These are phyloP conservation scores for Edolisoma coerulescens DNA, from an alignment of 2,113 vertebrate genomes.

Conservation along the genomic window DNA sequence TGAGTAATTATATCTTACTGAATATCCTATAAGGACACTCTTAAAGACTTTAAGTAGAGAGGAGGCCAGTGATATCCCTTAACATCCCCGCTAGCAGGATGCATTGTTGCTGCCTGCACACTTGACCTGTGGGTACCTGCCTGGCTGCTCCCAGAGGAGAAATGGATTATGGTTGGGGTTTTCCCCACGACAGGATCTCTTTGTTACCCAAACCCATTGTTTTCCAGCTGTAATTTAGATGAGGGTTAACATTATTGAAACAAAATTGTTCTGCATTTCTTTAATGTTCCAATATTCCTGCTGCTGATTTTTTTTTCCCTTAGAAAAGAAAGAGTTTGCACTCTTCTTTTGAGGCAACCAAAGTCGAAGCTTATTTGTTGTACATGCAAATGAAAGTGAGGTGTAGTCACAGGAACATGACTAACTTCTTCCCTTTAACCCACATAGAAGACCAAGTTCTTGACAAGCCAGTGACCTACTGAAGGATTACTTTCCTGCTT, in stretches of 20 bases:
- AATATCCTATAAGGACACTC: neutral
- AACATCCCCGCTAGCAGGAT: neutral
- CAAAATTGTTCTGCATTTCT: neutral
- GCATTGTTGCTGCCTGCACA: neutral
- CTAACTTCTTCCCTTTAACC: neutral
- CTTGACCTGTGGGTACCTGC: neutral
- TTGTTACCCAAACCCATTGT: neutral
- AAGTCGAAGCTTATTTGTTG: neutral
- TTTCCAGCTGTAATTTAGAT: neutral
- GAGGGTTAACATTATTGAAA: neutral
- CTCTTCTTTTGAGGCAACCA: neutral
- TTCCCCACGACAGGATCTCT: neutral
- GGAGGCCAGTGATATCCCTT: neutral
- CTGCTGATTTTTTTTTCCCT: neutral
- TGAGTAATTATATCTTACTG: neutral
- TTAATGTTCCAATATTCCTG: neutral
- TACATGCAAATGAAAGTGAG: neutral
- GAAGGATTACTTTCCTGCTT: neutral
- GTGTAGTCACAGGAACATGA: neutral
- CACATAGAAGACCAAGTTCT: neutral
- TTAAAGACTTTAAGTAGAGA: neutral
- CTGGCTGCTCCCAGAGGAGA: neutral
- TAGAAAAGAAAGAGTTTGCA: neutral
- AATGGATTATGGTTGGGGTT: neutral
- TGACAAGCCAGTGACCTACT: neutral